Evolutionary conservation across 2,113 vertebrate genomes (phyloP), one percentile per base, ranked within the genome.

Genomic region (Anthoscopus minutus): DNA sequence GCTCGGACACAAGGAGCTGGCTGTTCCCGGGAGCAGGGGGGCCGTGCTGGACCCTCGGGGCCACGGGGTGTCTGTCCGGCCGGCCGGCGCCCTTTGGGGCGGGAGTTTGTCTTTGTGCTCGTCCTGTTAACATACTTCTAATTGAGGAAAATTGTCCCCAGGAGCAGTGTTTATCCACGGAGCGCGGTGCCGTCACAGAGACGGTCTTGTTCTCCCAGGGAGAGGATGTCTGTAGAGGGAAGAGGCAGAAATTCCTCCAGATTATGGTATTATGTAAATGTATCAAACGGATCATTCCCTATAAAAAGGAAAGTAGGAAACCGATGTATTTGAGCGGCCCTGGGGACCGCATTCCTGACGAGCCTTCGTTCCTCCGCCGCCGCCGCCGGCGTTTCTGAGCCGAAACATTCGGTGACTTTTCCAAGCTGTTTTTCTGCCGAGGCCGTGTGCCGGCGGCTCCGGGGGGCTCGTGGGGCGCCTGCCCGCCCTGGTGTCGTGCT

Each of bases 191-290:
- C 6, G 4, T 54, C 69, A 97, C 95, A 97, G 95, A 96, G 95
- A 18, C 31, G 4, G 83, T 20, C 92, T 97, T 97, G 95, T 96
- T 96, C 96, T 96, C 85, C 2, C 4, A 45, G n/a, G 47, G 45
- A 64, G 95, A 88, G 94, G 72, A 83, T n/a, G 95, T 45, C 83
- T 80, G 88, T 11, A 73, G 88, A 65, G 90, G 76, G 73, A 86
- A 93, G 86, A 82, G 92, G 17, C 83, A 93, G 84, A 92, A 95
- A 96, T 96, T 93, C 95, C 94, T 96, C 65, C 82, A 92, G 96
- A 96, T 97, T 95, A 96, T 96, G 95, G 95, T 33, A 92, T 96
- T 96, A 96, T 93, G 95, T 92, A 92, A 95, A 96, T 91, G 81
- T 48, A 97, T 93, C 94, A 80, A 92, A 94, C 16, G 82, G 95